Conservation (phyloP, 2,113 vertebrate genomes). For the Benitochromis conjunctus region DNA sequence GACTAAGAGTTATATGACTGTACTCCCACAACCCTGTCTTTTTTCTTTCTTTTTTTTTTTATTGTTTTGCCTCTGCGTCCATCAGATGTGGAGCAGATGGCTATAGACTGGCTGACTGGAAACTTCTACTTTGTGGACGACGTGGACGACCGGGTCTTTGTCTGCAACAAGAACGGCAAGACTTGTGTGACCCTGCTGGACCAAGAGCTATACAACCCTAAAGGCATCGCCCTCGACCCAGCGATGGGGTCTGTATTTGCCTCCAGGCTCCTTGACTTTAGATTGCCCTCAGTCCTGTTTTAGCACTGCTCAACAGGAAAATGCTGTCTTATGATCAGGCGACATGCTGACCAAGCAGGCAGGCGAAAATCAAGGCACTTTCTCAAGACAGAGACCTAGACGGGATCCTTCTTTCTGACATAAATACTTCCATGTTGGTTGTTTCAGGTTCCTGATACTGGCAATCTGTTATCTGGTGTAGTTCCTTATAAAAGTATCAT, state of each 20-base stretch:
- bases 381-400: conserved; percentile 18
- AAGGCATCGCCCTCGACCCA: conserved; percentile 93
- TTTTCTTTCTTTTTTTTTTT: background rate
- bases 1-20: background rate
- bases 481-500: conserved; percentile 47
- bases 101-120: conserved; percentile 96
- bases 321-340: conserved; percentile 30
- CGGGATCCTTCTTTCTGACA: background rate
- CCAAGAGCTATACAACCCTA: conserved; percentile 94
- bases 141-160: conserved; percentile 94
- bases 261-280: background rate
- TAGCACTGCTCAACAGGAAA: background rate
- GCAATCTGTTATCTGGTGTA: background rate
- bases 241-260: conserved; percentile 85
- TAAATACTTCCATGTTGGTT: background rate
- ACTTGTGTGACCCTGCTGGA: conserved; percentile 95
- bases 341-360: conserved; percentile 43
- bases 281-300: background rate
- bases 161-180: conserved; percentile 89
- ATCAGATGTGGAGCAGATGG: conserved; percentile 97
- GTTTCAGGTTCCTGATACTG: conserved; percentile 17
- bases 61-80: background rate
- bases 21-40: background rate
- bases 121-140: conserved; percentile 99
- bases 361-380: conserved; percentile 16